A percentile compares a stretch with the other conserved stretches of the same genome.
Evolutionary conservation across 2,888 invertebrate species (phyloP).

Genomic region (Polia nebulosa): DNA sequence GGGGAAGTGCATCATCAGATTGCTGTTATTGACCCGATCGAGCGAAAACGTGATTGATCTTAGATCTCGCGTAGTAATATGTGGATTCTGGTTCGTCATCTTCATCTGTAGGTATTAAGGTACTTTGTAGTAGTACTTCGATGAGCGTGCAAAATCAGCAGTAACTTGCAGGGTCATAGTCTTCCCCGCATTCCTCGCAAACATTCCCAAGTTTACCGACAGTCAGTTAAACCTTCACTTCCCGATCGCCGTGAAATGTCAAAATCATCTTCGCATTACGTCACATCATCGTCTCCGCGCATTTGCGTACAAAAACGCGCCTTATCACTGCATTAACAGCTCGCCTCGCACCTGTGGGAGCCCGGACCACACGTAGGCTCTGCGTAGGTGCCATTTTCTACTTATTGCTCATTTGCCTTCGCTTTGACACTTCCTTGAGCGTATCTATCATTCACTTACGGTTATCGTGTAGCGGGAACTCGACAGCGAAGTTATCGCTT

Average conservation of each 20-base stretch:
- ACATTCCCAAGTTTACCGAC: slow-evolving; percentile 46
- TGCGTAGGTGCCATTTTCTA: slow-evolving; percentile 63
- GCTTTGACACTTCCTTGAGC: slow-evolving; percentile 70
- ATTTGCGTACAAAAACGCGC: slow-evolving; percentile 58
- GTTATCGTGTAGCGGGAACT: slow-evolving; percentile 54
- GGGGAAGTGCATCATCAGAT: slow-evolving; percentile 21
- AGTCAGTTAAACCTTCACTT: slow-evolving; percentile 59
- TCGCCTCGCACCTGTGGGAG: slow-evolving; percentile 62
- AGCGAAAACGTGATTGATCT: background rate
- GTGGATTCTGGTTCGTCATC: background rate
- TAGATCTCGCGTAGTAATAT: background rate
- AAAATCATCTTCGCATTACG: slow-evolving; percentile 71
- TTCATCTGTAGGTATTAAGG: background rate
- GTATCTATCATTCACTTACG: slow-evolving; percentile 62
- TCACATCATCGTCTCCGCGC: slow-evolving; percentile 61
- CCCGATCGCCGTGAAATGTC: slow-evolving; percentile 68
- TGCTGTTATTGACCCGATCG: slow-evolving; percentile 8
- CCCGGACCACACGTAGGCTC: slow-evolving; percentile 61
- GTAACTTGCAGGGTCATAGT: background rate
- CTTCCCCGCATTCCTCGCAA: slow-evolving; percentile 21
- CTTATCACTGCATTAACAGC: slow-evolving; percentile 58
- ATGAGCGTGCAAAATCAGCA: background rate
- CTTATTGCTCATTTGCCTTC: slow-evolving; percentile 69
- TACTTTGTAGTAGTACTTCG: background rate
- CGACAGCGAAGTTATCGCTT: slow-evolving; percentile 39